Conservation (phyloP, 2,797 vertebrate species). For the Eptatretus atami region DNA sequence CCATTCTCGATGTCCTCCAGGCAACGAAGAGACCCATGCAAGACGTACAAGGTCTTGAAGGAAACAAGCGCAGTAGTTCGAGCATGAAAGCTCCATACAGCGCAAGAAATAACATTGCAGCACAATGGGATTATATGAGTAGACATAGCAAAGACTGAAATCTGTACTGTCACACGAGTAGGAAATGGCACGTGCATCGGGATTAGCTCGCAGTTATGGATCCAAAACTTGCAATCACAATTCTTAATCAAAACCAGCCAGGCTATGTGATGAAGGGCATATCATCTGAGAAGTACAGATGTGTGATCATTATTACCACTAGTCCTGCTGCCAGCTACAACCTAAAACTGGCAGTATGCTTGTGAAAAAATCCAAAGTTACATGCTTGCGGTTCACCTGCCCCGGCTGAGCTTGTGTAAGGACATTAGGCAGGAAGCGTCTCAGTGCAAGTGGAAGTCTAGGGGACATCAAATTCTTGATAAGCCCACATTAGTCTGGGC, state of each 20-base stretch:
- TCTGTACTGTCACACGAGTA: too few relatives aligned
- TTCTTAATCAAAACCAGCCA: background rate
- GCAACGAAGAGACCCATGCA: conserved; percentile 53
- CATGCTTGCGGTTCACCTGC: conserved; percentile 3
- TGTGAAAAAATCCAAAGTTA: too few relatives aligned
- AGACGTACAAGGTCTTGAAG: conserved; percentile 26
- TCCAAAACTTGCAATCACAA: background rate
- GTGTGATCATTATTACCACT: conserved; percentile 14
- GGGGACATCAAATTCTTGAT: conserved; percentile 63
- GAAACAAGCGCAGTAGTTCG: conserved; percentile 8
- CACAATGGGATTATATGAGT: too few relatives aligned
- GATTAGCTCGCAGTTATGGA: too few relatives aligned
- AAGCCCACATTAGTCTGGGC: conserved; percentile 51
- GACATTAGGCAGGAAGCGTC: conserved; percentile 51
- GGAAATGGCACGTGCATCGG: too few relatives aligned
- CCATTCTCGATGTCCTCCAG: conserved; percentile 32
- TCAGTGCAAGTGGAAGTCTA: conserved; percentile 35
- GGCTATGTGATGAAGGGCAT: background rate
- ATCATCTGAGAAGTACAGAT: conserved; percentile 16
- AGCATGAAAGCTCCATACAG: too few relatives aligned
- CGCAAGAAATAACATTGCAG: too few relatives aligned
- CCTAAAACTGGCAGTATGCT: too few relatives aligned
- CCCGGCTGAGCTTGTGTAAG: conserved; percentile 16
- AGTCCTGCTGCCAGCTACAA: background rate
- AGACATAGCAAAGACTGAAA: too few relatives aligned